phyloP scores from a whole-genome alignment of 2,888 invertebrate species.

The Eudemis profundana region DNA sequence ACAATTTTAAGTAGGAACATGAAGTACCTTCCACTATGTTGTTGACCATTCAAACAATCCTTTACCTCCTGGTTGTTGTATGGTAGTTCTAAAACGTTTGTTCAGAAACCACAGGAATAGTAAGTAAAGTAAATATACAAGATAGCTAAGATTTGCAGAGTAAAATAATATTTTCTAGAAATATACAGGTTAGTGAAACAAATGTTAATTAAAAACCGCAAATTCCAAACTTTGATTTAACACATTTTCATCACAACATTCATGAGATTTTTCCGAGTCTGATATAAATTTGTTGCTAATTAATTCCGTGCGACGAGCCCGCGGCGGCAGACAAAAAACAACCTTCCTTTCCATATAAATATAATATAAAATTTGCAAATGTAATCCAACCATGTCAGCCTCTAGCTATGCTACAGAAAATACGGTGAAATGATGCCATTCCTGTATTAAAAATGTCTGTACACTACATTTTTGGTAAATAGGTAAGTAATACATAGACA shows the following conservation, averaged over 20 bases:
- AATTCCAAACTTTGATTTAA: neutral
- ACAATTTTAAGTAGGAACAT: too few relatives aligned
- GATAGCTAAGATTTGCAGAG: too few relatives aligned
- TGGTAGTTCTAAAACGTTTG: too few relatives aligned
- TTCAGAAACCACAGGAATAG: too few relatives aligned
- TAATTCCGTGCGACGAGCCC: conserved; percentile 14
- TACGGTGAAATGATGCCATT: conserved; percentile 12
- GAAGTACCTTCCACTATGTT: too few relatives aligned
- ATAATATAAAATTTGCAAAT: conserved; percentile 26
- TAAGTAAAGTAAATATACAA: too few relatives aligned
- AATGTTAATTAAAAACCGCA: neutral
- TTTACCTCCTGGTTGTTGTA: too few relatives aligned
- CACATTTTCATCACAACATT: neutral
- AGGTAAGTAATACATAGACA: neutral
- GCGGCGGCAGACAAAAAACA: conserved; percentile 17
- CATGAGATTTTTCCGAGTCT: neutral
- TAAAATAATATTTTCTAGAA: too few relatives aligned
- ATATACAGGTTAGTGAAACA: too few relatives aligned
- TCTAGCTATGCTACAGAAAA: conserved; percentile 26
- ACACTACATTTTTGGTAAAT: neutral
- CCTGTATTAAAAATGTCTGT: conserved; percentile 3
- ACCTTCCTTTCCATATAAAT: conserved; percentile 19
- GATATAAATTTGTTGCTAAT: conserved; percentile 7
- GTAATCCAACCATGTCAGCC: conserved; percentile 27
- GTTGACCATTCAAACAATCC: too few relatives aligned